Base-by-base conservation (phyloP, 1,140 invertebrate genomes). In the Temnothorax nylanderi region DNA sequence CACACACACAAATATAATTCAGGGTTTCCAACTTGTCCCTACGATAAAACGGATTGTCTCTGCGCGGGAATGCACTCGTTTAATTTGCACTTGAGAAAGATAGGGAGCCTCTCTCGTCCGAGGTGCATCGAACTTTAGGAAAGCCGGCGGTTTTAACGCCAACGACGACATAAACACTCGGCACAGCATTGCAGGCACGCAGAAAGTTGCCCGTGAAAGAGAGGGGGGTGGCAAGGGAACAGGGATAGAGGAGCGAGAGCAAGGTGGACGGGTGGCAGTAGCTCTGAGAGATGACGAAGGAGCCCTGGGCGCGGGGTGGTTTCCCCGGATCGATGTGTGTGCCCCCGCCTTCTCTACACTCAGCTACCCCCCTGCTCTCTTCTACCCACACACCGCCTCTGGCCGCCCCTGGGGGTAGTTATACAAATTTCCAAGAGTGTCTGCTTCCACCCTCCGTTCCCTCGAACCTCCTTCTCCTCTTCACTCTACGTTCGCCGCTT, bases 381-480 rank as follows among this genome's bases (percentile, higher is more conserved):
- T 86, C 37, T 89, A 82, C 75, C 58, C 87, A 88, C 80, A 90
- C 69, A 87, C 56, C 82, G 90, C 80, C 92, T 92, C 88, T 87
- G 90, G 86, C 91, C 91, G 89, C 91, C 92, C 92, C 90, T 92
- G 93, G 94, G 93, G 93, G 94, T 95, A 95, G 94, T 95, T 95
- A 94, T 95, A 95, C 94, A 95, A 95, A 95, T 95, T 95, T 95
- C 94, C 92, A 94, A 94, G 94, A 94, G 94, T 94, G 92, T 94
- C 94, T 94, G 92, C 91, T 90, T 87, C 90, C 92, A 82, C 82
- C 86, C 91, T 88, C 56, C 86, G 87, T 76, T 90, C 88, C 89
- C 88, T 88, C 85, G 80, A 65, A 89, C 80, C 90, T 54, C 85
- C 86, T 87, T 88, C 88, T 89, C 65, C 80, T 71, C 87, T 85